These are phyloP conservation scores for Benthosema pterotum DNA, from an alignment of 2,797 vertebrate genomes.

Conservation along the genomic window DNA sequence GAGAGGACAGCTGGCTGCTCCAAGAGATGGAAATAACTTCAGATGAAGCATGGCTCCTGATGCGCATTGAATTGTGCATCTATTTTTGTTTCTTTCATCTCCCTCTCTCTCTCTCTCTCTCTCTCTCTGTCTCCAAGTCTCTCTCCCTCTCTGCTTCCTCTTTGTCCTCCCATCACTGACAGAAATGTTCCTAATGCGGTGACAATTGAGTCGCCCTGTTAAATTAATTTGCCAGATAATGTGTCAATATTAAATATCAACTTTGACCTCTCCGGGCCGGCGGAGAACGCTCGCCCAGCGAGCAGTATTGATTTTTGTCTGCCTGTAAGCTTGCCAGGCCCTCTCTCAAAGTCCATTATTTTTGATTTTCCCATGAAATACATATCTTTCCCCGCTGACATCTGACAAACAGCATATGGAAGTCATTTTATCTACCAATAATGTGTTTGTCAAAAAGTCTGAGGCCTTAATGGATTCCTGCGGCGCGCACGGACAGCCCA, in stretches of 20 bases:
- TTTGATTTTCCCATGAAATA: constrained; percentile 91
- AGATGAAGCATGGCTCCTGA: constrained; percentile 12
- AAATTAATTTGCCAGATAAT: constrained; percentile 86
- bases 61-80: constrained; percentile 30
- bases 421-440: constrained; percentile 88
- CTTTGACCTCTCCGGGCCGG: constrained; percentile 76
- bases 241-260: constrained; percentile 86
- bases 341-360: constrained; percentile 88
- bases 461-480: constrained; percentile 84
- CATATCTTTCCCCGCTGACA: constrained; percentile 85
- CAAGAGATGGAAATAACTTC: constrained; percentile 19
- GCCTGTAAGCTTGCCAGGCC: constrained; percentile 71
- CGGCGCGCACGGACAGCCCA: constrained; percentile 63
- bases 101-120: constrained; percentile 14
- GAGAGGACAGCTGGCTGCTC: constrained; percentile 3
- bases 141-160: constrained; percentile 18
- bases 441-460: constrained; percentile 88
- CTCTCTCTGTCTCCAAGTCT: constrained; percentile 31
- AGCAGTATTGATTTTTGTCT: constrained; percentile 83
- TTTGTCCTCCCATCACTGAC: constrained; percentile 42
- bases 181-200: constrained; percentile 62
- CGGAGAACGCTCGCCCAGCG: constrained; percentile 61
- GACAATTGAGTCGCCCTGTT: constrained; percentile 77
- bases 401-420: constrained; percentile 91
- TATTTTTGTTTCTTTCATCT: constrained; percentile 14